A percentile compares a stretch with the other conserved stretches of the same genome.
These are phyloP conservation scores for Calephelis nemesis DNA, from an alignment of 1,140 invertebrate species.

Conservation along the genomic window DNA sequence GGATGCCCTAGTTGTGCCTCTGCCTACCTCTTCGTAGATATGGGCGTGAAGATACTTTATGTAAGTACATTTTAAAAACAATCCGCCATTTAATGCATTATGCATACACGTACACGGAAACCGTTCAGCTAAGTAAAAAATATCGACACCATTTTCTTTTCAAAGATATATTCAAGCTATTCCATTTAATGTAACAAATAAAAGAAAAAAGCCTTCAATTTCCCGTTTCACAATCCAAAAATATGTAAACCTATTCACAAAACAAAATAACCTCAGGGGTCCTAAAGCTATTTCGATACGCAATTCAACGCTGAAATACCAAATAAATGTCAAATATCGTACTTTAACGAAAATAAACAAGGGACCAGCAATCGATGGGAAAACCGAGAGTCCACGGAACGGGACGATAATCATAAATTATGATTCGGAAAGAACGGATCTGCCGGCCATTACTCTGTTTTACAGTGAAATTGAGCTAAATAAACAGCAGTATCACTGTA, in stretches of 20 bases:
- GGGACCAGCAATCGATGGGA: constrained; percentile 37
- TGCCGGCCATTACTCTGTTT: constrained; percentile 32
- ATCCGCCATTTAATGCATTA: no score
- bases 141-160: no score
- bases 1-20: no score
- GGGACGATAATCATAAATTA: constrained; percentile 67
- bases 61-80: no score
- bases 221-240: neutral
- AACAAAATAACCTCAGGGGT: neutral
- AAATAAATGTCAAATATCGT: constrained; percentile 63
- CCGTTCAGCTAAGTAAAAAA: no score
- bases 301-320: constrained; percentile 31
- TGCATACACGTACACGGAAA: no score
- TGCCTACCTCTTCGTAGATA: no score
- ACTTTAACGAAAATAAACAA: constrained; percentile 66
- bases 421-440: constrained; percentile 40
- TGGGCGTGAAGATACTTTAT: no score
- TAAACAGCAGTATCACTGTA: constrained; percentile 15
- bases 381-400: constrained; percentile 40
- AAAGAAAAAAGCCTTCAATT: neutral
- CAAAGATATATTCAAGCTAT: no score
- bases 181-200: no score
- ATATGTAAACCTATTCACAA: neutral
- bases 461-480: constrained; percentile 28
- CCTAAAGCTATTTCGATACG: constrained; percentile 11